Percentiles rank a stretch among this genome's conserved stretches.
These are phyloP conservation scores for Lophura nycthemera DNA, from an alignment of 2,113 vertebrate genomes.

Conservation along the genomic window DNA sequence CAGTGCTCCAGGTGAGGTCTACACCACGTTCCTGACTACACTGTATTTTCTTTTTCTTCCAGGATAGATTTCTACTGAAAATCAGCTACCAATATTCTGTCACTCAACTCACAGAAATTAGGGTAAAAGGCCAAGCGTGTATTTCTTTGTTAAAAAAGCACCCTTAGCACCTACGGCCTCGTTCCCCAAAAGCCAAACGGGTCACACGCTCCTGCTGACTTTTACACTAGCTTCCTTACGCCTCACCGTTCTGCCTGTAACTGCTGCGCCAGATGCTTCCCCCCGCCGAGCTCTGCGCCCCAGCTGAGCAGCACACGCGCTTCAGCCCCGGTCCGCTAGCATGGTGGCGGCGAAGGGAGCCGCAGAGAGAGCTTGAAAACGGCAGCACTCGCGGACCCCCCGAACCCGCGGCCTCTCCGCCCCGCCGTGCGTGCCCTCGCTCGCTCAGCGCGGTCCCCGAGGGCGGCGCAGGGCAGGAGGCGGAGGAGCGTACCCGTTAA, in stretches of 20 bases:
- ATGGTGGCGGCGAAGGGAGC: no score
- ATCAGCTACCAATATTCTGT: not conserved
- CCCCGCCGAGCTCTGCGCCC: no score
- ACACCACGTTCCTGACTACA: not conserved
- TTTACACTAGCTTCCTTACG: no score
- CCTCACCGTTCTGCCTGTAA: no score
- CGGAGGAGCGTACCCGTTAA: not conserved
- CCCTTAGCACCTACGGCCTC: not conserved
- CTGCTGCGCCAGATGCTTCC: no score
- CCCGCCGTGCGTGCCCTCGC: not conserved
- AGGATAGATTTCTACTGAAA: not conserved
- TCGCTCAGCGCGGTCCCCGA: not conserved
- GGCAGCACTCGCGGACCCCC: not conserved
- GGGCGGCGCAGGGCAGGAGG: no score
- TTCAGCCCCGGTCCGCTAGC: no score
- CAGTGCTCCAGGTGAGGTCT: no score
- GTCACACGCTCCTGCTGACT: no score
- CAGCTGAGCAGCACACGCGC: no score
- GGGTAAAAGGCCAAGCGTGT: rapidly evolving
- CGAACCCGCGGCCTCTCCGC: not conserved
- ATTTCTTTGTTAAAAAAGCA: not conserved
- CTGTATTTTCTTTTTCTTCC: rapidly evolving
- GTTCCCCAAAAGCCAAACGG: no score
- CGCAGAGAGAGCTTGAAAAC: not conserved
- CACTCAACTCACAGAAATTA: not conserved